These are phyloP conservation scores for Leiothrix lutea DNA, from an alignment of 2,113 vertebrate genomes.

Conservation along the genomic window DNA sequence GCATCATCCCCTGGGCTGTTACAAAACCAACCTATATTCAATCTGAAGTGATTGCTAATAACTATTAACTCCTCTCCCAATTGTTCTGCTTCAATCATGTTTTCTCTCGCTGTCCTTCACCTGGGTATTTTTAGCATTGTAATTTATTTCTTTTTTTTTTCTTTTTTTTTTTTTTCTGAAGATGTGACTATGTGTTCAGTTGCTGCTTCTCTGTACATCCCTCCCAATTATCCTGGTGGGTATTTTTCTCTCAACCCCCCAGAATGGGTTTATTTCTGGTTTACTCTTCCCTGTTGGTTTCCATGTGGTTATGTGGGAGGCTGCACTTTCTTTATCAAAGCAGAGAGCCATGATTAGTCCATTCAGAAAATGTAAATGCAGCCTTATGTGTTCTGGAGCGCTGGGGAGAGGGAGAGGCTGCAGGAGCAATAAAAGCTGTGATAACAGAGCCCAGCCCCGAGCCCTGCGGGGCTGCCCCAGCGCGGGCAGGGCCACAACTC, in stretches of 20 bases:
- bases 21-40: conserved; percentile 58
- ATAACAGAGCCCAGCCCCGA: background rate
- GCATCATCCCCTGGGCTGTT: conserved; percentile 42
- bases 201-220: conserved; percentile 30
- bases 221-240: conserved; percentile 54
- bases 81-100: conserved; percentile 59
- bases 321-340: conserved; percentile 61
- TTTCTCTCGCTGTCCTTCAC: conserved; percentile 60
- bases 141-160: background rate
- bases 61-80: conserved; percentile 58
- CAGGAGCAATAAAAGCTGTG: background rate
- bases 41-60: conserved; percentile 49
- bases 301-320: conserved; percentile 63
- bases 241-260: conserved; percentile 56
- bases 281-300: conserved; percentile 60
- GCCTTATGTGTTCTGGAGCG: conserved; percentile 14
- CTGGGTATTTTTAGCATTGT: conserved; percentile 46
- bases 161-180: background rate
- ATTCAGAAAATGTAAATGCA: conserved; percentile 75
- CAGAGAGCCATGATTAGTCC: conserved; percentile 67
- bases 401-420: background rate
- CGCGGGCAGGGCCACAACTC: background rate
- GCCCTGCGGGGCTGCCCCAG: background rate
- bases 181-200: conserved; percentile 39
- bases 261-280: conserved; percentile 50